Percentiles rank a stretch among this genome's conserved stretches.
Evolutionary conservation across 2,888 invertebrate species (phyloP).

Genomic region (Brenthis hecate): DNA sequence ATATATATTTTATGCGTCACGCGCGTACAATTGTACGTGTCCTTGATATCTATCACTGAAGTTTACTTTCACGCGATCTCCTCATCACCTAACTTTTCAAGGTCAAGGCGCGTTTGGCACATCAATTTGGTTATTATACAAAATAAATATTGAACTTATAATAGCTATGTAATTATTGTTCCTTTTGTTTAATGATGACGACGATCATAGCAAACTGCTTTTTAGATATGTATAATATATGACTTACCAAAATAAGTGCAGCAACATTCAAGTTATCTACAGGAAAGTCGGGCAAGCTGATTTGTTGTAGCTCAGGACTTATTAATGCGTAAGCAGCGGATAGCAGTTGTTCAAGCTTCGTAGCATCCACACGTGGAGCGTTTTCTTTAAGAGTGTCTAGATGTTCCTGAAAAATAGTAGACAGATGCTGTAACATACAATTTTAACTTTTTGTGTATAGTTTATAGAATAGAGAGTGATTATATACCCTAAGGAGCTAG

Average conservation of each 20-base stretch:
- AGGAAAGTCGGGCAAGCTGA: slow-evolving; percentile 95
- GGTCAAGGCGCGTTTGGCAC: slow-evolving; percentile 38
- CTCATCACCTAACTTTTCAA: slow-evolving; percentile 37
- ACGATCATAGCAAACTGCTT: background rate
- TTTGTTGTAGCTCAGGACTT: slow-evolving; percentile 86
- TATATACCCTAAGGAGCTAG: too few relatives aligned
- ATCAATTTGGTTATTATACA: background rate
- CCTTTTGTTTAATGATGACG: background rate
- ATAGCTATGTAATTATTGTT: slow-evolving; percentile 4
- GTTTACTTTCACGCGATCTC: slow-evolving; percentile 35
- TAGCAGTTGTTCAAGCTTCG: slow-evolving; percentile 84
- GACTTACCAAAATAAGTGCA: slow-evolving; percentile 85
- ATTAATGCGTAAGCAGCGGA: slow-evolving; percentile 91
- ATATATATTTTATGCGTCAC: slow-evolving; percentile 29
- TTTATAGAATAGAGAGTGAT: too few relatives aligned
- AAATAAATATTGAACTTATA: background rate
- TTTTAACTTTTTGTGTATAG: too few relatives aligned
- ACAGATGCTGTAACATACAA: too few relatives aligned
- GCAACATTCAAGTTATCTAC: slow-evolving; percentile 88
- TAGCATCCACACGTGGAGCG: slow-evolving; percentile 69
- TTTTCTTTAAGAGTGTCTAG: slow-evolving; percentile 66
- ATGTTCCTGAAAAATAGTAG: slow-evolving; percentile 69
- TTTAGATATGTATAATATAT: slow-evolving; percentile 31
- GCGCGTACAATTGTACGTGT: slow-evolving; percentile 26
- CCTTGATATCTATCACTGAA: slow-evolving; percentile 27